Evolutionary conservation across 2,797 vertebrate species (phyloP), one percentile per base, ranked within the genome.

Genomic region (Etheostoma nigrum): DNA sequence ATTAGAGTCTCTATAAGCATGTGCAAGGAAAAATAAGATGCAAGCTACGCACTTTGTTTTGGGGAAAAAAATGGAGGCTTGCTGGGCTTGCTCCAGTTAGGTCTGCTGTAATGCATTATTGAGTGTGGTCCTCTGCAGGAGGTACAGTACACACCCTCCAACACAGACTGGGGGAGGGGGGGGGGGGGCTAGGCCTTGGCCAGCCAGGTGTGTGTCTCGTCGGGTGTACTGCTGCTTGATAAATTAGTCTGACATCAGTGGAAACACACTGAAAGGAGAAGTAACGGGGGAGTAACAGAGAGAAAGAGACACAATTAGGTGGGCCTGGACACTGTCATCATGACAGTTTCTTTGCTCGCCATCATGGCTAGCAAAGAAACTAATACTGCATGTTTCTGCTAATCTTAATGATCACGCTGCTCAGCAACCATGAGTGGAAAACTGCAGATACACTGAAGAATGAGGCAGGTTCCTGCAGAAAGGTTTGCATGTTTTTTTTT

Each of bases 31-130:
- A 76, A 49, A 45, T 1, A 25, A 57, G 27, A 81, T 44, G 48
- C 23, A 6, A 66, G 63, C 51, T 18, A 2, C 42, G 67, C 64
- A 62, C 77, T 90, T 81, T 65, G 52, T 59, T 83, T 73, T 78
- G 1, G n/a, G 60, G 5, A 30, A 64, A 79, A 86, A 88, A 83
- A 87, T 74, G 76, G 77, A 75, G 64, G 66, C 60, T 30, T 47
- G 44, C 51, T 52, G 30, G 4, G 72, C 49, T 67, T 30, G 78
- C 53, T 83, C 73, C 16, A 57, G 55, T 88, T 72, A 21, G 70
- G 49, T 77, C 69, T 66, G 64, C 71, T 76, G 85, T 79, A 16
- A 78, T 90, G 85, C 80, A 90, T 92, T 90, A 90, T 90, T 89
- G 79, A 92, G 81, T 30, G 79, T 70, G 75, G 74, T 76, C 74